phyloP scores from a whole-genome alignment of 2,888 invertebrate genomes.

The Acrocyrtus sp. region DNA sequence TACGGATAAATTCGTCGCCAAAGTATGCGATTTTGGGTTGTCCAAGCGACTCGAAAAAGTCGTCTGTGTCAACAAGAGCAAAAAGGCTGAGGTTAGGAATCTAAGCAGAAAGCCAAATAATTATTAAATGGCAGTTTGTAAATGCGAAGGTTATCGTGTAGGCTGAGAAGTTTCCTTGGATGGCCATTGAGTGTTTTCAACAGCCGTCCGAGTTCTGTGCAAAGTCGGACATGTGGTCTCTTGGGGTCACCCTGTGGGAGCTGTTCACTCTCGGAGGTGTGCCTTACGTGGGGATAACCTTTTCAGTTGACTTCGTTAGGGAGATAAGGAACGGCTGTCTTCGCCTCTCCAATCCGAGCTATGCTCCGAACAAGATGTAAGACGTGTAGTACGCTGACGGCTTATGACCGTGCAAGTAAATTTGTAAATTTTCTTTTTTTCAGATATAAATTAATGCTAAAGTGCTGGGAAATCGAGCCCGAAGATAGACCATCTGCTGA shows the following conservation, averaged over 20 bases:
- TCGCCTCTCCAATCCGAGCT: constrained; percentile 25
- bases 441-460: constrained; percentile 27
- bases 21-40: constrained; percentile 56
- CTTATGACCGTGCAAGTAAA: not conserved
- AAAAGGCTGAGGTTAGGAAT: constrained; percentile 2
- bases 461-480: constrained; percentile 17
- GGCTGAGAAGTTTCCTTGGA: constrained; percentile 63
- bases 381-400: too few relatives aligned
- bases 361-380: constrained; percentile 28
- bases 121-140: too few relatives aligned
- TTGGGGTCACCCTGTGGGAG: constrained; percentile 65
- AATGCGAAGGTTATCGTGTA: not conserved
- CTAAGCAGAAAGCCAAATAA: not conserved
- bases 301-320: constrained; percentile 26
- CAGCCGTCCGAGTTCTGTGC: constrained; percentile 63
- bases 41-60: constrained; percentile 37
- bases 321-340: not conserved
- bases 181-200: constrained; percentile 39
- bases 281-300: constrained; percentile 45
- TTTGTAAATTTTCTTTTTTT: not conserved
- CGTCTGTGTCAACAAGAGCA: constrained; percentile 32
- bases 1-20: constrained; percentile 23
- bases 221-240: constrained; percentile 66
- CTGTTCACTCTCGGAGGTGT: constrained; percentile 64
- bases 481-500: constrained; percentile 9